Evolutionary conservation across 2,113 vertebrate genomes (phyloP), one percentile per base, ranked within the genome.

Genomic region (Natator depressus): DNA sequence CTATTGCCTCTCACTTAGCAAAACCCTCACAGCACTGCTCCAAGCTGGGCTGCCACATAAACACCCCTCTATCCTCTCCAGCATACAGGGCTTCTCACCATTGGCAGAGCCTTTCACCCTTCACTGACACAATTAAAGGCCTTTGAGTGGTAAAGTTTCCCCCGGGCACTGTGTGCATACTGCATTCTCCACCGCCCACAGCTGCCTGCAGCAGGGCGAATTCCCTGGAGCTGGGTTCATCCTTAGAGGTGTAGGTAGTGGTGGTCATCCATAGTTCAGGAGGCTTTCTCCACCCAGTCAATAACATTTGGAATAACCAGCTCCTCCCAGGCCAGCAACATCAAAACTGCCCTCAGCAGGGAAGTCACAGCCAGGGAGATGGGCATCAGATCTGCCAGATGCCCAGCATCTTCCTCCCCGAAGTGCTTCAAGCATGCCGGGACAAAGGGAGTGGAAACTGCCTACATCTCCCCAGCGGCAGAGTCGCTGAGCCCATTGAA

Each of bases 401-500:
- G 10, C 22, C 65, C 20, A 47, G 25, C 25, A 47, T 14, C 11
- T 6, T 13, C 75, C 24, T 76, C 22, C 42, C 42, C 75, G 22
- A 46, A 12, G 38, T 24, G 20, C 72, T n/a, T 38, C 20, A 72
- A 8, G 5, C 14, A 22, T 2, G 3, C 65, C 5, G 8, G 38
- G 22, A 9, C 5, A 75, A 42, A 42, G 38, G 69, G 22, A 42
- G n/a, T 8, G 16, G 69, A 38, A 72, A n/a, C 38, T 72, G 25
- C 14, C 76, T 7, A 24, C 46, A 3, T 47, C 6, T 29, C 47
- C 29, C 78, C 16, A 4, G 27, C 8, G 2, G 47, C 31, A 27
- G 4, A 16, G 14, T 47, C n/a, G 1, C 12, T 1, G 3, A 53
- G 51, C n/a, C 80, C 20, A 54, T 17, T 8, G 35, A 0, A 0